A percentile compares a stretch with the other conserved stretches of the same genome.
These are phyloP conservation scores for Patagioenas fasciata DNA, from an alignment of 2,113 vertebrate species.

Conservation along the genomic window DNA sequence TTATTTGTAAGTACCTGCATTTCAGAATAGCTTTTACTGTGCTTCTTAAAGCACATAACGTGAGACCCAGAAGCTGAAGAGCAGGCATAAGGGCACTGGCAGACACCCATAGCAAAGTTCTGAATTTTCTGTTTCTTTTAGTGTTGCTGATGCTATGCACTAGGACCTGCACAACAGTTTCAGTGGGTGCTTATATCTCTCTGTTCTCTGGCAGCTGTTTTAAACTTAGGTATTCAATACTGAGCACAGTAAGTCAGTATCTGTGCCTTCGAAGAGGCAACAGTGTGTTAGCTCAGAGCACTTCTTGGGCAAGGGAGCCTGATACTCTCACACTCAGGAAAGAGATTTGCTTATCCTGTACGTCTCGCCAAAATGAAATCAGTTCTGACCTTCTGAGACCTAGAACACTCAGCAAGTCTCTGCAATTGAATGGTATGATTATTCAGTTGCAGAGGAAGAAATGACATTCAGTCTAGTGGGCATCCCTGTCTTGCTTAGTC, in stretches of 20 bases:
- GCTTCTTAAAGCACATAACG: background rate
- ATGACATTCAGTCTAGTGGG: background rate
- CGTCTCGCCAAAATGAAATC: background rate
- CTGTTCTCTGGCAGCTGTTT: background rate
- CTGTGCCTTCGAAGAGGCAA: background rate
- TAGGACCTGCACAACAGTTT: background rate
- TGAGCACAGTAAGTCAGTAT: background rate
- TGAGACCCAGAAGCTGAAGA: background rate
- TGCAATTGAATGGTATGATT: background rate
- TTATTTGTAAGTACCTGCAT: background rate
- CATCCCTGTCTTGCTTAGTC: background rate
- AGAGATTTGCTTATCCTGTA: background rate
- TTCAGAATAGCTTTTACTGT: background rate
- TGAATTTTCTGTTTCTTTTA: background rate
- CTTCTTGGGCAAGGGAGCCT: background rate
- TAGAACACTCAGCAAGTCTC: background rate
- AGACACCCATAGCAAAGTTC: background rate
- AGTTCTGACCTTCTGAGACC: background rate
- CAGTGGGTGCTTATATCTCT: background rate
- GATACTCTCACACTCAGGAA: background rate
- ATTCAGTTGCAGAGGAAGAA: background rate
- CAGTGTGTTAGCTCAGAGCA: fast-evolving
- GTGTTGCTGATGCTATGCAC: background rate
- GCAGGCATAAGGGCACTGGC: background rate
- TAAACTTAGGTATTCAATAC: background rate